A percentile compares a stretch with the other conserved stretches of the same genome.
Conservation (phyloP, 1,140 invertebrate genomes). For the Temnothorax longispinosus region DNA sequence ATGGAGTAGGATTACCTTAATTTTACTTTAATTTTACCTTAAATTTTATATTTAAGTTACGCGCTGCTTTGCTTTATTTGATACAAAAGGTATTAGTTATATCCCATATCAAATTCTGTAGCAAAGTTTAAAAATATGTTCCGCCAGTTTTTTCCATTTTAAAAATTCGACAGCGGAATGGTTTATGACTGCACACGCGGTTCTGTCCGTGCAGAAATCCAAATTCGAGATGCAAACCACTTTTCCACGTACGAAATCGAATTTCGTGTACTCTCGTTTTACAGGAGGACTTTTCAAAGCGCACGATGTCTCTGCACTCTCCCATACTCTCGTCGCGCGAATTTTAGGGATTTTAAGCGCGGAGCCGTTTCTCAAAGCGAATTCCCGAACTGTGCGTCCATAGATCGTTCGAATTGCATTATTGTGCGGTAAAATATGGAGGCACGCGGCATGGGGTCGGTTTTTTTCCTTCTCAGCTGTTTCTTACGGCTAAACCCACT, state of each 20-base stretch:
- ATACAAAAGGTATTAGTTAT: neutral
- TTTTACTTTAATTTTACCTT: neutral
- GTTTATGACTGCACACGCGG: neutral
- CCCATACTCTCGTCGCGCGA: neutral
- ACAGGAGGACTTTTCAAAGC: slow-evolving; percentile 33
- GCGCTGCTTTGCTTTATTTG: neutral
- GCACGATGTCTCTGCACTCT: slow-evolving; percentile 26
- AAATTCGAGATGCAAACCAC: slow-evolving; percentile 40
- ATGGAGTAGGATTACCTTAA: neutral
- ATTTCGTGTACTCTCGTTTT: slow-evolving; percentile 35
- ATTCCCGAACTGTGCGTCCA: neutral
- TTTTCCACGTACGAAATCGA: slow-evolving; percentile 6
- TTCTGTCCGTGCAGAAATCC: slow-evolving; percentile 2
- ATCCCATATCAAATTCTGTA: neutral
- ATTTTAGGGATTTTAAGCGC: slow-evolving; percentile 35
- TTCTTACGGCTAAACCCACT: slow-evolving; percentile 8
- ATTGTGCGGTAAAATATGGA: slow-evolving; percentile 33
- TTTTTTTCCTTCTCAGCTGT: neutral
- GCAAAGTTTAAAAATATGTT: slow-evolving; percentile 19
- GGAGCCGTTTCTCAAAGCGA: slow-evolving; percentile 24
- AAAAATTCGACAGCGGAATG: slow-evolving; percentile 7
- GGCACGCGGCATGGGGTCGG: too few relatives aligned
- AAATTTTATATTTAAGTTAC: neutral
- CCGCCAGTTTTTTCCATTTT: slow-evolving; percentile 13
- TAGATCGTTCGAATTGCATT: slow-evolving; percentile 27